Evolutionary conservation across 2,113 vertebrate genomes (phyloP).

Genomic region (Montifringilla adamsi): DNA sequence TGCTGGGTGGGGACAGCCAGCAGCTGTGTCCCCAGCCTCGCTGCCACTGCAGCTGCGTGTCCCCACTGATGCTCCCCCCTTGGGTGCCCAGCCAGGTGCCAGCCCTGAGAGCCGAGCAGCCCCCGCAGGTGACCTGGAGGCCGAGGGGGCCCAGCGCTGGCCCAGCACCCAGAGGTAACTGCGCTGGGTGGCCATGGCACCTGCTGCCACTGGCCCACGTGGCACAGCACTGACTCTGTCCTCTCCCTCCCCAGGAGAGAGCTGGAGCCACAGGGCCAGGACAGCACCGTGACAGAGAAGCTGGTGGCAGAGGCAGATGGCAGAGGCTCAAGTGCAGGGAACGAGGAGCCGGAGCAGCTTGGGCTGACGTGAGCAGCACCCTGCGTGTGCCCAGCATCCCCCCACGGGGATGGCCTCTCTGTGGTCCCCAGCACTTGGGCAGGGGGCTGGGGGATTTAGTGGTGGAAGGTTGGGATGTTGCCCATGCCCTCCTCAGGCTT

Average conservation of each 20-base stretch:
- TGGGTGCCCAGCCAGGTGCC: constrained; percentile 31
- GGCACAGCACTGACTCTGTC: accelerated
- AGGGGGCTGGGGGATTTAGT: background rate
- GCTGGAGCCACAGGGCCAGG: background rate
- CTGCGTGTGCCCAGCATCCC: background rate
- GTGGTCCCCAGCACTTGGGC: background rate
- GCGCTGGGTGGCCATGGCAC: accelerated
- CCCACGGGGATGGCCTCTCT: accelerated
- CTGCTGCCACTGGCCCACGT: accelerated
- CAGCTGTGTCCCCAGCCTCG: background rate
- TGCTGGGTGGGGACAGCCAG: accelerated
- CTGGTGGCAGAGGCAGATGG: background rate
- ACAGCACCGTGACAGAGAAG: accelerated
- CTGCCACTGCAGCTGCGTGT: background rate
- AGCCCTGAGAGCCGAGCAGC: background rate
- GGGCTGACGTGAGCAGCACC: constrained; percentile 37
- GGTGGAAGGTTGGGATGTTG: background rate
- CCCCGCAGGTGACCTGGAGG: background rate
- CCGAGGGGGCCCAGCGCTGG: background rate
- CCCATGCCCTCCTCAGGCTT: accelerated
- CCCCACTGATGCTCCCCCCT: background rate
- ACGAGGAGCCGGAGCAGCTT: background rate
- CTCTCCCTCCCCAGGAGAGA: background rate
- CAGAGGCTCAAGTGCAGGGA: background rate
- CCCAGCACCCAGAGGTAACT: constrained; percentile 10